Base-by-base conservation (phyloP, 2,888 invertebrate genomes). In the Drosophila pseudotakahashii region DNA sequence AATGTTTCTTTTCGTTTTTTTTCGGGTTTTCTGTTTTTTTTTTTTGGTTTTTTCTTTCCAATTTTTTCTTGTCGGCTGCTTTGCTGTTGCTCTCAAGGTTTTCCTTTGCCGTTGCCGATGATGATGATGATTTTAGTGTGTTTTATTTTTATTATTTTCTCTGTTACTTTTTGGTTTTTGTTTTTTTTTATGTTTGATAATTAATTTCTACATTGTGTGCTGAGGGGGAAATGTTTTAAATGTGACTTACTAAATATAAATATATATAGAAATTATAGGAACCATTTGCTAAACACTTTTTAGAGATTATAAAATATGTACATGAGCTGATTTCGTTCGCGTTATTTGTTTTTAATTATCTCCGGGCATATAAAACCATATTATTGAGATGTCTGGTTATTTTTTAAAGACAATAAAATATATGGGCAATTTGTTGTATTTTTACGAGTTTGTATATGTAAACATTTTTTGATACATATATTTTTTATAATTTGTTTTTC, bases 131-230 rank as follows among this genome's bases (percentile, higher is more conserved):
- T 67, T 64, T 48, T 19, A 19, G 19, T 57, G 39, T 32, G 39
- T 34, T 47, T 30, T 32, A 10, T 68, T 58, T 42, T 23, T 51
- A 69, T 68, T 59, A 45, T 64, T 69, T 69, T 51, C 30, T 30
- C 26, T 57, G 69, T 42, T 34, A 14, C 42, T 58, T 42, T 30
- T 42, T 1, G 36, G 26, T 19, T 30, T 32, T 42, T 68, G 16
- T 47, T 53, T 51, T 59, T 36, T 34, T 70, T 45, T 37, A 44
- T 70, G 55, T 73, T 58, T 44, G 45, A 70, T 57, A 53, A 64
- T 69, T 73, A 58, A 66, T 72, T 73, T 73, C 50, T 11, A 41
- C 72, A 48, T 42, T 55, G 52, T 67, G 52, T 54, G 44, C 36
- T 64, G n/a, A n/a, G n/a, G n/a, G n/a, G n/a, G n/a, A n/a, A n/a